These are phyloP conservation scores for Plotosus lineatus DNA, from an alignment of 2,113 vertebrate species.

Conservation along the genomic window DNA sequence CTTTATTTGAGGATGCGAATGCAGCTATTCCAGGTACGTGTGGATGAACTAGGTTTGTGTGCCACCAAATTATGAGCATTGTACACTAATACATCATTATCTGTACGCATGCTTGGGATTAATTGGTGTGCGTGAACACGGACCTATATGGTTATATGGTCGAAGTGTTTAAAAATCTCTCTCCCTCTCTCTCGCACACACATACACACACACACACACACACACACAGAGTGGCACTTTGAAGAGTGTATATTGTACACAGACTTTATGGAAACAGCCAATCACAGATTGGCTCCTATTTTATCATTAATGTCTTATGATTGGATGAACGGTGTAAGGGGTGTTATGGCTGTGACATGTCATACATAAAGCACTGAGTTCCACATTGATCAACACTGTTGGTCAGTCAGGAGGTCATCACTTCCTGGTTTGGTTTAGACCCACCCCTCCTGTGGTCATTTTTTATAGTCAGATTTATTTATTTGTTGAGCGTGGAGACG, in stretches of 20 bases:
- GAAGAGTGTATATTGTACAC: neutral
- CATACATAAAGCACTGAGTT: slow-evolving; percentile 16
- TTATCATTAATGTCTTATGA: neutral
- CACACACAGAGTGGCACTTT: slow-evolving; percentile 28
- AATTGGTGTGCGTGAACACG: neutral
- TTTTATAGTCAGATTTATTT: slow-evolving; percentile 72
- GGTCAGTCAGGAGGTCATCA: neutral
- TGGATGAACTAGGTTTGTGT: neutral
- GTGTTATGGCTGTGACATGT: neutral
- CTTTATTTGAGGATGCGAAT: neutral
- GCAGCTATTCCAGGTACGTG: neutral
- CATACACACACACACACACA: slow-evolving; percentile 14
- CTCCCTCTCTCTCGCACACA: neutral
- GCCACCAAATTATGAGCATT: neutral
- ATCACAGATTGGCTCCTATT: neutral
- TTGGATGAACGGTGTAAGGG: slow-evolving; percentile 17
- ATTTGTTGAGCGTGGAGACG: slow-evolving; percentile 71
- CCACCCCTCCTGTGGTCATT: slow-evolving; percentile 62
- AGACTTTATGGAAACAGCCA: slow-evolving; percentile 9
- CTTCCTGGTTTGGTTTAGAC: neutral
- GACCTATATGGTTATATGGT: neutral
- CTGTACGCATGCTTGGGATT: neutral
- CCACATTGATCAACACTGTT: neutral
- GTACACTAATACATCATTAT: neutral
- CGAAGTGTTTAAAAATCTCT: neutral